phyloP scores from a whole-genome alignment of 2,797 vertebrate genomes.

The Tapirus indicus region DNA sequence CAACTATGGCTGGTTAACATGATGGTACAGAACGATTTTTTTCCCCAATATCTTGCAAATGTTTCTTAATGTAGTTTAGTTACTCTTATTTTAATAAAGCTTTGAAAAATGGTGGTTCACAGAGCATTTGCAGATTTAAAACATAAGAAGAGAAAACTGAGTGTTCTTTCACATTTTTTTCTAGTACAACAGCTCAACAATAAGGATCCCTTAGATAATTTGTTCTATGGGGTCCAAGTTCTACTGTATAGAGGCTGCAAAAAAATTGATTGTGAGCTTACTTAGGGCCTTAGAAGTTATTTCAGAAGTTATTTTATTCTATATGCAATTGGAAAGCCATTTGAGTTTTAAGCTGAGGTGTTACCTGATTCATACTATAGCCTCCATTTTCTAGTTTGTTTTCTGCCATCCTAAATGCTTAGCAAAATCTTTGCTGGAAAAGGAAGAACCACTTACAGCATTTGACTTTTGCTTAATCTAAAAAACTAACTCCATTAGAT shows the following conservation, averaged over 20 bases:
- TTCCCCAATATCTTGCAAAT: neutral
- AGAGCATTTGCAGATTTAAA: constrained; percentile 47
- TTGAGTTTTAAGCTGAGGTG: constrained; percentile 7
- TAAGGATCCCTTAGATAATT: neutral
- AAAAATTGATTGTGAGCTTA: neutral
- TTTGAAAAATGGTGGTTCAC: constrained; percentile 28
- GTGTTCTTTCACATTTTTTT: constrained; percentile 9
- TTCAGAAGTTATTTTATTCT: constrained; percentile 23
- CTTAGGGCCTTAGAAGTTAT: neutral
- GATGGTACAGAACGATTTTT: neutral
- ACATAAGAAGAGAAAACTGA: neutral
- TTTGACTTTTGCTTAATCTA: neutral
- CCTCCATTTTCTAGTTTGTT: neutral
- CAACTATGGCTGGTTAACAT: neutral
- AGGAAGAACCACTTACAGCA: neutral
- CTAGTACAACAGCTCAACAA: neutral
- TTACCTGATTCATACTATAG: neutral
- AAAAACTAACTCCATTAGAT: neutral
- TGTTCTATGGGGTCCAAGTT: neutral
- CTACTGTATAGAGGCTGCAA: neutral
- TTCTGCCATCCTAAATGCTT: neutral
- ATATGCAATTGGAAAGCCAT: neutral
- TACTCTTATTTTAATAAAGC: neutral
- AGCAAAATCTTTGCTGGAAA: constrained; percentile 31
- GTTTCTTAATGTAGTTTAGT: constrained; percentile 18